Evolutionary conservation across 2,797 vertebrate genomes (phyloP).

Genomic region (Oryzias sinensis): DNA sequence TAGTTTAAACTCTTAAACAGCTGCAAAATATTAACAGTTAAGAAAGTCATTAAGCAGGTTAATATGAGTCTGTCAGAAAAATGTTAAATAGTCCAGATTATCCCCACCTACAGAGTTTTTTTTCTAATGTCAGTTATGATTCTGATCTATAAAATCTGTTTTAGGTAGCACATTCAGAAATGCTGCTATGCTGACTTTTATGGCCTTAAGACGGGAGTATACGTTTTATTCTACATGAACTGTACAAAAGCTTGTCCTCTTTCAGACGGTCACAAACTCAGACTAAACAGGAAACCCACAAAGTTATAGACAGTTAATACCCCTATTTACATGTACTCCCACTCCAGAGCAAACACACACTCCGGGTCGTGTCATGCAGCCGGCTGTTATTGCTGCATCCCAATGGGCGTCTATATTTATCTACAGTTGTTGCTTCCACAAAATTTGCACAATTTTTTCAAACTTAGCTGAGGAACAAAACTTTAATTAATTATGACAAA

Average conservation of each 20-base stretch:
- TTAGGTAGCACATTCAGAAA: no score
- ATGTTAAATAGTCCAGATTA: no score
- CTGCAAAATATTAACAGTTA: no score
- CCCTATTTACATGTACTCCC: slow-evolving; percentile 6
- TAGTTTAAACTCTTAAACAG: no score
- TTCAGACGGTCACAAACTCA: slow-evolving; percentile 64
- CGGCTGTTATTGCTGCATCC: slow-evolving; percentile 20
- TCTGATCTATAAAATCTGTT: no score
- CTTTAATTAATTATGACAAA: no score
- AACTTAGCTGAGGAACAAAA: background rate
- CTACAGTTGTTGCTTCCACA: slow-evolving; percentile 16
- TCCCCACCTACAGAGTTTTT: no score
- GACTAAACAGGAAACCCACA: slow-evolving; percentile 75
- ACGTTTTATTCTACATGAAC: slow-evolving; percentile 16
- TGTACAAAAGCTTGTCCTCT: slow-evolving; percentile 44
- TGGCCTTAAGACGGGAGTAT: background rate
- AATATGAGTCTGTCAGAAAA: no score
- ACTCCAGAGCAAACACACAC: slow-evolving; percentile 14
- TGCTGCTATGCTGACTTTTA: no score
- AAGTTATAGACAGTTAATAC: slow-evolving; percentile 60
- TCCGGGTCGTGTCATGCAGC: slow-evolving; percentile 21
- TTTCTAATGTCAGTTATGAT: no score
- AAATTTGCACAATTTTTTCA: slow-evolving; percentile 32
- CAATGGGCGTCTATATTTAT: slow-evolving; percentile 14
- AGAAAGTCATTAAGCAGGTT: no score